These are phyloP conservation scores for Drosophila nigromelanica DNA, from an alignment of 1,140 invertebrate species.

Conservation along the genomic window DNA sequence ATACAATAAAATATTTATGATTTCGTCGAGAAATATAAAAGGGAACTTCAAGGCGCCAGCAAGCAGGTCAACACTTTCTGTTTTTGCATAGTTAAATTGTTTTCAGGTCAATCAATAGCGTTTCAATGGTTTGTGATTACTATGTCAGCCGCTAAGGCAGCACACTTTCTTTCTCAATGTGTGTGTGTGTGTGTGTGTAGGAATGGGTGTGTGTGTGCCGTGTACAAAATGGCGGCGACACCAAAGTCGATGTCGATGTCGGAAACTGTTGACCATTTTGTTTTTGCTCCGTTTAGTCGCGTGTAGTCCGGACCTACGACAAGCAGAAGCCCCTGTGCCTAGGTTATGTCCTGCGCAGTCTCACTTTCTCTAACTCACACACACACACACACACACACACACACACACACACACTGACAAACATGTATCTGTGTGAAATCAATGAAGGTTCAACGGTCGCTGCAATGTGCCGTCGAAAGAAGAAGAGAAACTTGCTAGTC, in stretches of 20 bases:
- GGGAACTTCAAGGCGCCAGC: not conserved
- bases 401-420: not conserved
- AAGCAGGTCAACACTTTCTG: slow-evolving; percentile 14
- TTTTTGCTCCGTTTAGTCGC: slow-evolving; percentile 31
- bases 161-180: slow-evolving; percentile 8
- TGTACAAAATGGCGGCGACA: slow-evolving; percentile 52
- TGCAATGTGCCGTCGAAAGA: slow-evolving; percentile 24
- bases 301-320: slow-evolving; percentile 68
- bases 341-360: slow-evolving; percentile 76
- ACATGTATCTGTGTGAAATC: slow-evolving; percentile 44
- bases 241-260: slow-evolving; percentile 46
- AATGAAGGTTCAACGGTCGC: slow-evolving; percentile 75
- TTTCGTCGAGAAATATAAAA: not conserved
- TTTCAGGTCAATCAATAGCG: slow-evolving; percentile 82
- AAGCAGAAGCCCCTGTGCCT: slow-evolving; percentile 47
- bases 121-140: slow-evolving; percentile 67
- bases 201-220: slow-evolving; percentile 9
- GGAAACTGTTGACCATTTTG: slow-evolving; percentile 45
- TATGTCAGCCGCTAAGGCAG: slow-evolving; percentile 43
- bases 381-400: too few relatives aligned
- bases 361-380: slow-evolving; percentile 38
- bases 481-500: slow-evolving; percentile 19
- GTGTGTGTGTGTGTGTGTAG: slow-evolving; percentile 9
- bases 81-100: slow-evolving; percentile 35
- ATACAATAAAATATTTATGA: too few relatives aligned